Base-by-base conservation (phyloP, 2,888 invertebrate species). In the Ophion obscuratus region DNA sequence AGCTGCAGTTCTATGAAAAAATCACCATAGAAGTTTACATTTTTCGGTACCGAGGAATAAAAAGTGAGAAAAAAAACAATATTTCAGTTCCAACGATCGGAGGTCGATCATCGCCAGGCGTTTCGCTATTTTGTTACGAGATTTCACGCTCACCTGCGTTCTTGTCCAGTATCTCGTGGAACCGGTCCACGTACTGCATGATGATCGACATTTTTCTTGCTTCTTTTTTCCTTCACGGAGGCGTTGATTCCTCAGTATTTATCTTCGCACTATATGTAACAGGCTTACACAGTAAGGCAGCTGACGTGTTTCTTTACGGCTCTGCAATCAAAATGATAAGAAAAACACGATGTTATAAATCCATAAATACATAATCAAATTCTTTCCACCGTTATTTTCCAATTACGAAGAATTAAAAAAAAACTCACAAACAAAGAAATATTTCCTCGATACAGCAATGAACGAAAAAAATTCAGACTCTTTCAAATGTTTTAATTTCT, bases 101-200 rank as follows among this genome's bases (percentile, higher is more conserved):
- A 17, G 53, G 14, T 53, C 53, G 53, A 4, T 10, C 53, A 53
- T 53, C 53, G 53, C 5, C 11, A 17, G 17, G 17, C 14, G 17
- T 17, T 53, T 4, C 17, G 53, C 53, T 53, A 53, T 53, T 53
- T 53, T 17, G 17, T 53, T 53, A 77, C 24, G 36, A 87, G 62
- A 76, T 53, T 81, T 75, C 10, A 53, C n/a, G 95, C 96, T 96
- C 94, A 97, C 97, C 97, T 95, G 97, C 97, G 95, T 97, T 96
- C 96, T 96, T 97, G 94, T 97, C 96, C 96, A 97, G 96, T 94
- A 97, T 96, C 94, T 96, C 96, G 95, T 97, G 96, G 95, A 97
- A 96, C 94, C 96, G 96, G 94, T 97, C 96, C 95, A 97, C 96
- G 94, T 96, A 97, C 94, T 96, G 96, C 95, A 97, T 95, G 95